Evolutionary conservation across 2,888 invertebrate genomes (phyloP).

Genomic region (Prostheceraeus crozeri): DNA sequence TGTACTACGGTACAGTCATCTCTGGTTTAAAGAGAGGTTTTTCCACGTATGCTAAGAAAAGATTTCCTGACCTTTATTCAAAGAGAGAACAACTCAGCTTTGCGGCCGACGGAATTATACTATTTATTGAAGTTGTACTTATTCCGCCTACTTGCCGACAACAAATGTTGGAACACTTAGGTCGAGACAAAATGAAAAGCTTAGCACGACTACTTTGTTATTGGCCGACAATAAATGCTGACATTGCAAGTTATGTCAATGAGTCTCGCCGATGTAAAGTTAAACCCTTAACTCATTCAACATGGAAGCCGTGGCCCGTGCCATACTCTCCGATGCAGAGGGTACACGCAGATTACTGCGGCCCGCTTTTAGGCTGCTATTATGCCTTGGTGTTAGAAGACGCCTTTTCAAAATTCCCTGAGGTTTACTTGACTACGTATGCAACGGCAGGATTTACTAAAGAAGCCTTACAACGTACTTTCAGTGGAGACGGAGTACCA

Average conservation of each 20-base stretch:
- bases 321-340: conserved; percentile 19
- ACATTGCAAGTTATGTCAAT: too few relatives aligned
- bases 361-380: too few relatives aligned
- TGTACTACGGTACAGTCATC: not conserved
- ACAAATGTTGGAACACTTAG: conserved; percentile 8
- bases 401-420: too few relatives aligned
- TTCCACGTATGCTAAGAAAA: conserved; percentile 2
- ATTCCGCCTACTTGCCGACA: conserved; percentile 8
- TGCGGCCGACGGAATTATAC: conserved; percentile 15
- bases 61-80: too few relatives aligned
- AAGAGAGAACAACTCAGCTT: too few relatives aligned
- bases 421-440: too few relatives aligned
- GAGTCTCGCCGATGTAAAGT: too few relatives aligned
- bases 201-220: too few relatives aligned
- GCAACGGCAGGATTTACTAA: too few relatives aligned
- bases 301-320: conserved; percentile 13
- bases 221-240: too few relatives aligned
- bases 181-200: conserved; percentile 20
- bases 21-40: conserved; percentile 8
- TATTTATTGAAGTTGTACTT: not conserved
- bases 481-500: conserved; percentile 19
- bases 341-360: conserved; percentile 24
- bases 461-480: not conserved
- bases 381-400: too few relatives aligned
- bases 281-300: too few relatives aligned